Evolutionary conservation across 2,888 invertebrate species (phyloP), one percentile per base, ranked within the genome.

Genomic region (Tachina grossa): DNA sequence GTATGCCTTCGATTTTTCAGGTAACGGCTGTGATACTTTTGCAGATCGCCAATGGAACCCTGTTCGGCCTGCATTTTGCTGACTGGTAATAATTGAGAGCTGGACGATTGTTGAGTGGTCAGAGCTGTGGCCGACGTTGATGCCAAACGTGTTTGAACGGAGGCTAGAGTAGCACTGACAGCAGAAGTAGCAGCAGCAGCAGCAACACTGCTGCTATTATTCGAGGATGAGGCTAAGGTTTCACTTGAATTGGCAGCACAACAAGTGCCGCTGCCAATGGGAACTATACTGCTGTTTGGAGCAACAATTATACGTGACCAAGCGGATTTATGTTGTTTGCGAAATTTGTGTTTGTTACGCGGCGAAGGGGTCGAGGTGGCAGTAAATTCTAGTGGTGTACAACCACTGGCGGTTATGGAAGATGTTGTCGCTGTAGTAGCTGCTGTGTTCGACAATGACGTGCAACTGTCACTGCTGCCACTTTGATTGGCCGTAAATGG

Each of bases 61-160:
- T 97, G 97, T 93, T 97, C 97, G 89, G 97, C 97, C 94, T 97
- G 97, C 97, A 97, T 97, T 93, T 94, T 97, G 87, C 94, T 97
- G 87, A 89, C 89, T 92, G 94, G 93, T 90, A 93, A 92, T 87
- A 93, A 92, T 84, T 93, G 92, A 74, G 93, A 90, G 87, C 90
- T 92, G 88, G 90, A 92, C 66, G 88, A 89, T 41, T 90, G 90
- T 87, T 90, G 90, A 81, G 91, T 88, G 77, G 90, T 90, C 45
- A 91, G 87, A 19, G 91, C 90, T 68, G 91, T 90, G 22, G 90
- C 90, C 8, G 91, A 91, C 4, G 90, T 88, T n/a, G 91, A 90
- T 66, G 89, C 87, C 53, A 91, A 79, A 5, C 91, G 90, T 72
- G 89, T 90, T 71, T 89, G 80, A 57, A 87, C 71, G 76, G 84